Base-by-base conservation (phyloP, 2,797 vertebrate species). In the Malacoraja senta region DNA sequence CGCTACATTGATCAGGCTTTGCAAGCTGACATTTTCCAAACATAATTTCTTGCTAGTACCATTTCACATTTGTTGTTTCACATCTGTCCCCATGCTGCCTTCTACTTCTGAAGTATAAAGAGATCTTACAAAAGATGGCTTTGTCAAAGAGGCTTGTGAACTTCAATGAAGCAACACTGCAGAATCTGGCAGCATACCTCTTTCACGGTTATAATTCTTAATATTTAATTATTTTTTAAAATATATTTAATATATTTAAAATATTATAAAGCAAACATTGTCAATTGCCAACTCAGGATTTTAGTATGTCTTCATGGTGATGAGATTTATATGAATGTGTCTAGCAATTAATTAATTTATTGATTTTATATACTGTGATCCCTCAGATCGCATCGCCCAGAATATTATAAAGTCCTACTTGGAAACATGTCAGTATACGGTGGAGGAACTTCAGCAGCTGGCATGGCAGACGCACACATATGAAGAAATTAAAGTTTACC, bases 371-470 rank as follows among this genome's bases (percentile, higher is more conserved):
- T 81, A 32, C 79, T 68, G 61, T 53, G 21, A 78, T 77, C 71
- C 77, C 88, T 78, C 95, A 99, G 99, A 99, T 95, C 98, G 98
- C 94, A 98, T 99, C 95, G 98, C 99, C 95, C 99, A 99, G 97
- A 99, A 99, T 96, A 99, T 99, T 96, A 99, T 99, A 95, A 99
- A 99, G 96, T 99, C 98, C 93, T 99, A 99, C 95, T 95, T 99
- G 97, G 99, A 99, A 96, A 99, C 99, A 0, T 99, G 99, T 96
- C 99, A 99, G 93, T 99, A 99, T 96, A 99, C 99, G 80, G 97
- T 98, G 94, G 99, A 99, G 88, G 99, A 99, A 95, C 97, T 99
- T 29, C 99, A 99, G 96, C 98, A 99, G 96, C 97, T 99, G 93
- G 98, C 98, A 0, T 99, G 99, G 99, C 99, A 99, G 96, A 99